Evolutionary conservation across 1,140 invertebrate species (phyloP).

Genomic region (Bactericera cockerelli): DNA sequence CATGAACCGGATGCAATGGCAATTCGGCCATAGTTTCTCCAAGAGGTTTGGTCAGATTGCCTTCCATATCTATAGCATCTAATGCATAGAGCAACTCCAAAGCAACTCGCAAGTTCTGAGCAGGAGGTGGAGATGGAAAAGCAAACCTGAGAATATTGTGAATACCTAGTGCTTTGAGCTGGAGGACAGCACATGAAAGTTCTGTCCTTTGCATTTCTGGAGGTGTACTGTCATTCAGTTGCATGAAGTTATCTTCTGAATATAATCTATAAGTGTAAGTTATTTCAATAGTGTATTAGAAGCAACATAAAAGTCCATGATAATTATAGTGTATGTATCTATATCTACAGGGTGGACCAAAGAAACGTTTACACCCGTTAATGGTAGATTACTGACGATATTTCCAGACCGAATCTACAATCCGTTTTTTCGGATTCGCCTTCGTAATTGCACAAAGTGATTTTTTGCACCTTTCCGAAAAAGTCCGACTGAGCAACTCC

Average conservation of each 20-base stretch:
- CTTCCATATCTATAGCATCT: slow-evolving; percentile 61
- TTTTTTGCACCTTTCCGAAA: too few species aligned
- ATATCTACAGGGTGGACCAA: too few species aligned
- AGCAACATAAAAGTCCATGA: too few species aligned
- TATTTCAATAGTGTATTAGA: too few species aligned
- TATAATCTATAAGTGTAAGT: slow-evolving; percentile 51
- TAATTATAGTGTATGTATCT: too few species aligned
- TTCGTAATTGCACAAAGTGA: too few species aligned
- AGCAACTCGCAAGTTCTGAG: slow-evolving; percentile 67
- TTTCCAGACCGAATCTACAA: too few species aligned
- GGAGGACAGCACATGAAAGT: slow-evolving; percentile 68
- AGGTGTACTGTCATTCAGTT: slow-evolving; percentile 49
- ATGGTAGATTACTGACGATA: too few species aligned
- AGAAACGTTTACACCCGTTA: too few species aligned
- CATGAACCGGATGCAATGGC: slow-evolving; percentile 71
- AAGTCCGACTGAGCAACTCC: too few species aligned
- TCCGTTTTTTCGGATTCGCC: too few species aligned
- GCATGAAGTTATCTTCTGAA: slow-evolving; percentile 58
- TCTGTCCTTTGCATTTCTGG: slow-evolving; percentile 90
- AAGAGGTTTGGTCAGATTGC: slow-evolving; percentile 60
- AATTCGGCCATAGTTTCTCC: slow-evolving; percentile 85
- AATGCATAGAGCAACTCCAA: slow-evolving; percentile 82
- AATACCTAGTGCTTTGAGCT: slow-evolving; percentile 90
- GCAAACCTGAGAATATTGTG: slow-evolving; percentile 72
- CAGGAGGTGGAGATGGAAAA: slow-evolving; percentile 76